A percentile compares a stretch with the other conserved stretches of the same genome.
Conservation (phyloP, 2,888 invertebrate genomes). For the Drosophila gaucha region DNA sequence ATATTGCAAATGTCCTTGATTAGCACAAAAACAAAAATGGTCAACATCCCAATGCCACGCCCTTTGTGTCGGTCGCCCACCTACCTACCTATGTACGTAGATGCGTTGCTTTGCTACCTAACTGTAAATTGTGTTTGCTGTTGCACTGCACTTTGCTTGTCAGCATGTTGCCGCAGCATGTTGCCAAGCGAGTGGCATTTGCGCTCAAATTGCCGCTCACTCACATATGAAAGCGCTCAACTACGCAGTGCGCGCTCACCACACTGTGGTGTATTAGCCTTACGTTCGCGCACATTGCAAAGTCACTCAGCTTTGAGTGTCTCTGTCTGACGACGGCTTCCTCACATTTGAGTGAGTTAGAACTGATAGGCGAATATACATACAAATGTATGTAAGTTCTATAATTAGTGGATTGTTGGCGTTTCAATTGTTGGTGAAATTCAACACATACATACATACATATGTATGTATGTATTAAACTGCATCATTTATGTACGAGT, state of each 20-base stretch:
- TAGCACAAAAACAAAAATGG: neutral
- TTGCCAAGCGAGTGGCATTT: neutral
- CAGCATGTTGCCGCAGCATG: conserved; percentile 31
- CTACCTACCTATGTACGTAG: neutral
- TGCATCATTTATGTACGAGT: too few species aligned
- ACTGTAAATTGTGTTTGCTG: neutral
- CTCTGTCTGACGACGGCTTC: neutral
- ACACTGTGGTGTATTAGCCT: conserved; percentile 33
- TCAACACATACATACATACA: conserved; percentile 14
- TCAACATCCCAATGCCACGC: neutral
- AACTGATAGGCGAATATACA: too few species aligned
- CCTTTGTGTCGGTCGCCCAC: too few species aligned
- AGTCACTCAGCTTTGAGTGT: neutral
- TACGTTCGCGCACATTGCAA: neutral
- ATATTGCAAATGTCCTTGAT: conserved; percentile 41
- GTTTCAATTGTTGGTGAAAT: conserved; percentile 66
- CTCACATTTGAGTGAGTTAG: conserved; percentile 12
- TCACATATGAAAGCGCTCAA: conserved; percentile 3
- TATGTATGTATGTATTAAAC: neutral
- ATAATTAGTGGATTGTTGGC: conserved; percentile 65
- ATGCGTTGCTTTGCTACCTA: neutral
- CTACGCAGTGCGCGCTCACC: conserved; percentile 17
- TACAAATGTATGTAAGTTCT: too few species aligned
- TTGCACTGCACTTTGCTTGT: neutral
- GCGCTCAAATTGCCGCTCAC: neutral